Conservation (phyloP, 2,888 invertebrate genomes). For the Watsonalla cultraria region DNA sequence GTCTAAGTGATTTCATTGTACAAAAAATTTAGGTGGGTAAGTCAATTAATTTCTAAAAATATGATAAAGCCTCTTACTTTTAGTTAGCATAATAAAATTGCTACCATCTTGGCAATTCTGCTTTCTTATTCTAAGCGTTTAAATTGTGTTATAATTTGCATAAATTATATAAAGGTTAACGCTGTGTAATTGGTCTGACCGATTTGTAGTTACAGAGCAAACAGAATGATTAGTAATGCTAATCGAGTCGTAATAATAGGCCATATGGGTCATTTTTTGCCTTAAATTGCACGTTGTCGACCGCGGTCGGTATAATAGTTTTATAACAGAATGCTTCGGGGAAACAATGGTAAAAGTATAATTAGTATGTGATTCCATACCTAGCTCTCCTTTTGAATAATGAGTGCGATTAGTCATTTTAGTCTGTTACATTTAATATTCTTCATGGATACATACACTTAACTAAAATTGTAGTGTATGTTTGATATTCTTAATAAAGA, state of each 20-base stretch:
- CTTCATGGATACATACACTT: too few relatives aligned
- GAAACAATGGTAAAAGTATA: neutral
- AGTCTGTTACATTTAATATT: too few relatives aligned
- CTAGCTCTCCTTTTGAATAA: too few relatives aligned
- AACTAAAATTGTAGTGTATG: too few relatives aligned
- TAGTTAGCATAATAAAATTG: neutral
- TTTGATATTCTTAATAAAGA: too few relatives aligned
- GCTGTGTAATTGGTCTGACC: conserved; percentile 47
- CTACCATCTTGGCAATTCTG: neutral
- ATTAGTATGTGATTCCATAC: neutral
- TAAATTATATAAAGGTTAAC: conserved; percentile 57
- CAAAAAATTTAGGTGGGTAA: too few relatives aligned
- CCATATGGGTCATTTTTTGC: conserved; percentile 31
- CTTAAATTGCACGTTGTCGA: conserved; percentile 32
- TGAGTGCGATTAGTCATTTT: too few relatives aligned
- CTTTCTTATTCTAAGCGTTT: conserved; percentile 1
- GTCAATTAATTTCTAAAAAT: too few relatives aligned
- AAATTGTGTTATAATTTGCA: conserved; percentile 50
- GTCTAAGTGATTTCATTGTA: too few relatives aligned
- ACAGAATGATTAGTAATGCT: conserved; percentile 54
- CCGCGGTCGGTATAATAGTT: conserved; percentile 12
- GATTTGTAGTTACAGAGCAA: conserved; percentile 44
- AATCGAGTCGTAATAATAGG: conserved; percentile 46
- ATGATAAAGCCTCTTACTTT: neutral
- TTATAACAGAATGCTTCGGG: conserved; percentile 3